Percentiles rank a stretch among this genome's conserved stretches.
phyloP scores from a whole-genome alignment of 2,113 vertebrate genomes.

The Electrona antarctica region DNA sequence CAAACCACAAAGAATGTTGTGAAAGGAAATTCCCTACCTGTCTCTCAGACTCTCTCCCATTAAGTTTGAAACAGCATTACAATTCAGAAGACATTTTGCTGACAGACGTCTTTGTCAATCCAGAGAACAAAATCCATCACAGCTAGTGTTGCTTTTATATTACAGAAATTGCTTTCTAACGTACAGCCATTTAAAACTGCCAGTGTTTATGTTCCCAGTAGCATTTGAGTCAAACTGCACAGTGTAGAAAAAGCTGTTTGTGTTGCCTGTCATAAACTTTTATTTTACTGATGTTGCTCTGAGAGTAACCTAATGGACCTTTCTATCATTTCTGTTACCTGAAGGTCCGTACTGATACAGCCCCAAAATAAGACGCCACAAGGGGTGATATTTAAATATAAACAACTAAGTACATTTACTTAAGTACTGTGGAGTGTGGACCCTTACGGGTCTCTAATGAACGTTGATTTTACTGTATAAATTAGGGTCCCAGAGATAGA shows the following conservation, averaged over 20 bases:
- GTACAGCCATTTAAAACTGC: constrained; percentile 6
- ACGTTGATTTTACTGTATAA: too few species aligned
- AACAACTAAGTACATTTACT: too few species aligned
- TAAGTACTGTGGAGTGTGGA: too few species aligned
- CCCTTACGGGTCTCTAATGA: too few species aligned
- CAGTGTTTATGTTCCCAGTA: background rate
- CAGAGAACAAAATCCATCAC: constrained; percentile 42
- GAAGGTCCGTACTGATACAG: too few species aligned
- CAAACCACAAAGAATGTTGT: constrained; percentile 35
- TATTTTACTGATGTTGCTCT: background rate
- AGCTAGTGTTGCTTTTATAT: background rate
- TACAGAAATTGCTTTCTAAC: constrained; percentile 28
- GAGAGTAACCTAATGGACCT: background rate
- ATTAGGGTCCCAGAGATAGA: too few species aligned
- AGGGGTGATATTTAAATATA: too few species aligned
- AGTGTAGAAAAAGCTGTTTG: constrained; percentile 2
- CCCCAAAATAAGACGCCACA: too few species aligned
- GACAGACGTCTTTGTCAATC: constrained; percentile 39
- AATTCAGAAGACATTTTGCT: constrained; percentile 23
- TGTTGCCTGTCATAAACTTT: background rate
- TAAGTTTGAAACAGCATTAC: constrained; percentile 39
- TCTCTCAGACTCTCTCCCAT: constrained; percentile 33
- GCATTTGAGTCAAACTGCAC: constrained; percentile 12
- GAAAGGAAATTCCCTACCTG: constrained; percentile 22
- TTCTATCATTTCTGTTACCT: background rate